Base-by-base conservation (phyloP, 2,888 invertebrate genomes). In the Spisula subtruncata region DNA sequence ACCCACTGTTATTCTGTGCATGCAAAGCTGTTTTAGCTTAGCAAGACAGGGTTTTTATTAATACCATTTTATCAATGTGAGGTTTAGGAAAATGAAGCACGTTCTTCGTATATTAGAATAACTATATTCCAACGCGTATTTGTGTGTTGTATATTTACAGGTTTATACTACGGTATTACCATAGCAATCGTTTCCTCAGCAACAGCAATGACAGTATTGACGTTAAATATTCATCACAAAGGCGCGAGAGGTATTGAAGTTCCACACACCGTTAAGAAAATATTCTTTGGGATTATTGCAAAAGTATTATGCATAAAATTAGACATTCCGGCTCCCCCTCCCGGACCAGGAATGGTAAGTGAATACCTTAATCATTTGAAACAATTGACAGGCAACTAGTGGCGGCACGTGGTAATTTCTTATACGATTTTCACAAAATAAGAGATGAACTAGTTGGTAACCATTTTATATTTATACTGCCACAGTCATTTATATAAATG, bases 181-280 rank as follows among this genome's bases (percentile, higher is more conserved):
- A 97, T 97, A 81, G 97, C 97, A 66, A 96, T 97, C 60, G 97
- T 97, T 8, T 97, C 97, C 0, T 95, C 97, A 41, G 97, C 97
- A 18, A 97, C 97, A 0, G 97, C 97, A 2, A 97, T 97, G 97
- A 97, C 97, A 12, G 97, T 97, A 6, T 95, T 97, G 54, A 97
- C 97, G 25, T 95, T 97, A 84, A 97, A 97, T 89, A 96, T 97
- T 16, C 97, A 97, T 97, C 98, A 98, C 97, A 97, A 98, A 96
- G 98, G 98, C 94, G 98, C 98, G 94, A 97, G 98, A 96, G 98
- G 98, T 94, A 98, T 98, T 93, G 98, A 98, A 96, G 98, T 98
- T 91, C 98, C 98, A 81, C 97, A 97, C 82, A 96, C 98, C 94
- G 97, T 98, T 85, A 98, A 98, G 95, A 98, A 97, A 94, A 97